Evolutionary conservation across 1,140 invertebrate genomes (phyloP), one percentile per base, ranked within the genome.

Genomic region (Conopomorpha cramerella): DNA sequence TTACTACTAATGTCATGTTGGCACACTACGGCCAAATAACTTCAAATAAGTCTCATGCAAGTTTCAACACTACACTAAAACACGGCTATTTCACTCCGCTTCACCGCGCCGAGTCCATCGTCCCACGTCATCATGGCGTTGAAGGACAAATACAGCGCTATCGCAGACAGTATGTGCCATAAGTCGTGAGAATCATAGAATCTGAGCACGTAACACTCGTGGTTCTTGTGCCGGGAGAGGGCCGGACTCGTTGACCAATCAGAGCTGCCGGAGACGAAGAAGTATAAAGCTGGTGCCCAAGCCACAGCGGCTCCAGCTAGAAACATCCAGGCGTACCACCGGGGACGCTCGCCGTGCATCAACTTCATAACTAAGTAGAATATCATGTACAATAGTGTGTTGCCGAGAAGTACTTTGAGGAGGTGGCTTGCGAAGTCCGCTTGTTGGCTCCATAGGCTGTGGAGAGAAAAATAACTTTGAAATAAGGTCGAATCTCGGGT

Each of bases 111-210:
- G 19, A 93, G 54, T 51, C 92, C 91, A 58, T 94, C 91, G 59
- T 94, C 92, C 45, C 93, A 76, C 1, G 90, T 89, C 16, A 93
- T 77, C 41, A 94, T 64, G 13, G 86, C 84, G 85, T 89, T 90
- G 62, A 95, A 96, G n/a, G 89, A 90, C 54, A 95, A 89, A 57
- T 94, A 95, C 79, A 96, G 86, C 27, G 88, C 89, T 14, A 86
- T 80, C n/a, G 92, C 89, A n/a, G 92, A 95, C 8, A 95, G 73
- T 55, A 95, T 88, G 72, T 96, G 93, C 93, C 93, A 96, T 34
- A 94, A 83, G 54, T 96, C 93, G 67, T 96, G 93, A 35, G 80
- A 83, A 72, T 96, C 93, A 65, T 92, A 95, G 62, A 95, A 95
- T 43, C 86, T 77, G 16, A 93, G 63, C 14, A 94, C 50, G 26